Evolutionary conservation across 1,140 invertebrate species (phyloP).

Genomic region (Adoxophyes honmai): DNA sequence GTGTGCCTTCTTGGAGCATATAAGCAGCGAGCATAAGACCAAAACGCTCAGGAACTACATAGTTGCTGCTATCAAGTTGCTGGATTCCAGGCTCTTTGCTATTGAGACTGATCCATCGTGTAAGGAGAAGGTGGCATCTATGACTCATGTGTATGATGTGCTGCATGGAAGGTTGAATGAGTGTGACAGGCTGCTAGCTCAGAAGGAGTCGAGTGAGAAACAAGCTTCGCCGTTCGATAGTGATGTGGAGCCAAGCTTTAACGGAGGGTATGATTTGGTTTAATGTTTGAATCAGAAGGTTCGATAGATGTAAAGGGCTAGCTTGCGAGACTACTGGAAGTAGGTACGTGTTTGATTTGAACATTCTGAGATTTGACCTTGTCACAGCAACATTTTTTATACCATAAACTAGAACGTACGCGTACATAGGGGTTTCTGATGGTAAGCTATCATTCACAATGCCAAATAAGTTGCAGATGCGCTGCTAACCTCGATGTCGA

Average conservation of each 20-base stretch:
- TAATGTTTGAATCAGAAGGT: conserved; percentile 26
- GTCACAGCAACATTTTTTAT: no score
- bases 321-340: no score
- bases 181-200: conserved; percentile 64
- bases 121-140: conserved; percentile 72
- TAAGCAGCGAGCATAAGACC: conserved; percentile 70
- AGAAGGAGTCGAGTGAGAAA: conserved; percentile 50
- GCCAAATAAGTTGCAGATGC: no score
- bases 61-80: conserved; percentile 69
- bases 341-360: no score
- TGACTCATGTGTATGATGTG: conserved; percentile 70
- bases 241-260: conserved; percentile 53
- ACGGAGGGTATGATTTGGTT: conserved; percentile 51
- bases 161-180: conserved; percentile 66
- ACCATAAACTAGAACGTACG: no score
- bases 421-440: no score
- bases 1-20: conserved; percentile 68
- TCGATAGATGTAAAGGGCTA: no score
- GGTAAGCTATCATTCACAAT: no score
- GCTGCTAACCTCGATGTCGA: no score
- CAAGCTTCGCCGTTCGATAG: conserved; percentile 43
- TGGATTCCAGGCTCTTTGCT: conserved; percentile 72
- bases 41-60: conserved; percentile 73
- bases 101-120: conserved; percentile 72
- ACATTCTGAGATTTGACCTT: no score